A percentile compares a stretch with the other conserved stretches of the same genome.
Conservation (phyloP, 2,113 vertebrate species). For the Geococcyx californianus region DNA sequence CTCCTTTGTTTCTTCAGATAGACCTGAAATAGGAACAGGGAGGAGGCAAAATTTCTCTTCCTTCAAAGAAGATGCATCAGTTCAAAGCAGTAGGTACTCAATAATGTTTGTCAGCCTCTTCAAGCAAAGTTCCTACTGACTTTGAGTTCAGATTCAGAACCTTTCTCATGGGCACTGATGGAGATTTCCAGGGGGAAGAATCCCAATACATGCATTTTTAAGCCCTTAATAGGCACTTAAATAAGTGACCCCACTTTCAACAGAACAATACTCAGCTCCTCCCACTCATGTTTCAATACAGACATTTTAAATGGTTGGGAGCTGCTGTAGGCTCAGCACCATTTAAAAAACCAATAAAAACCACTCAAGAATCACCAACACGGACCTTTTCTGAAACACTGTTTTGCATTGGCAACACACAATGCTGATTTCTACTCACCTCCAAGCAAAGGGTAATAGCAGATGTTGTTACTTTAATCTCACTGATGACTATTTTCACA, state of each 20-base stretch:
- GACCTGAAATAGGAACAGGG: neutral
- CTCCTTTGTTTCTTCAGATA: neutral
- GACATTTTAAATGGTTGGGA: neutral
- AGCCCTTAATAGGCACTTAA: neutral
- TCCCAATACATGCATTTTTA: neutral
- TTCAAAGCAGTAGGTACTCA: neutral
- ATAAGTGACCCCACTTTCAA: neutral
- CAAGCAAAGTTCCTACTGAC: neutral
- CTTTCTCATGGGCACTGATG: neutral
- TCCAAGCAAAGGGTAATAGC: slow-evolving; percentile 19
- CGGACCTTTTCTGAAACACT: neutral
- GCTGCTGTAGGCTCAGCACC: neutral
- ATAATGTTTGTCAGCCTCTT: neutral
- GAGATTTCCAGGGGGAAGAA: neutral
- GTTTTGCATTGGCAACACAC: slow-evolving; percentile 11
- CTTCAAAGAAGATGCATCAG: neutral
- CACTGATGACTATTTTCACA: slow-evolving; percentile 46
- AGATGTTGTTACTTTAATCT: slow-evolving; percentile 26
- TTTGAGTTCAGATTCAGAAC: neutral
- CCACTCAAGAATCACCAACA: neutral
- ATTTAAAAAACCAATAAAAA: neutral
- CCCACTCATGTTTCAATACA: neutral
- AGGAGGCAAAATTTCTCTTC: neutral
- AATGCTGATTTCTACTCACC: slow-evolving; percentile 1
- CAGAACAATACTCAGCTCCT: neutral